Evolutionary conservation across 2,797 vertebrate species (phyloP), one percentile per base, ranked within the genome.

Genomic region (Lateolabrax maculatus): DNA sequence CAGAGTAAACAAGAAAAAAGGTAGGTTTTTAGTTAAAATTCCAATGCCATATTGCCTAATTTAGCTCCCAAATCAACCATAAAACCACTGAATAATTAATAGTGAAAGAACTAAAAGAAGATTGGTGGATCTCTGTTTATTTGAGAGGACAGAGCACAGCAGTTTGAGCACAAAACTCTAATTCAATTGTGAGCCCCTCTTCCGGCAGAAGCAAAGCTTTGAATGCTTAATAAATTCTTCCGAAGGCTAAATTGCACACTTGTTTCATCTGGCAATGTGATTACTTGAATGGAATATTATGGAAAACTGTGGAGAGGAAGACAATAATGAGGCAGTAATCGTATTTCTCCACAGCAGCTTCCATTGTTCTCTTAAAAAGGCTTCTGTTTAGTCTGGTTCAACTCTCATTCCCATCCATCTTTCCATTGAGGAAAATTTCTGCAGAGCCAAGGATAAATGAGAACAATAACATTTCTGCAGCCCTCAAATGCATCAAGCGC

Each of bases 291-390:
- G 76, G 81, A 89, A 94, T 89, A 92, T 84, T 89, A 82, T 71
- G 79, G 77, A 89, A 91, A 91, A 90, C 62, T 71, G 85, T 77
- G 75, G 77, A 66, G 86, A 83, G 83, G 77, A 86, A 87, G 86
- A 92, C 89, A 92, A 90, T 90, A 86, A 90, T 87, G 79, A 89
- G 89, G 83, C 75, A 81, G 88, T 92, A 93, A 93, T 93, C 88
- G 87, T 69, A 91, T 94, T 92, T 90, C 89, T 87, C 84, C 78
- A 87, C 90, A 87, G 88, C 89, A 88, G 89, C 89, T 83, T 84
- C 85, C 83, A 93, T 94, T 94, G 90, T 94, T 86, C 89, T 81
- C 69, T 60, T 63, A 70, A 89, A 85, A 87, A 79, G 83, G 65
- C 87, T 79, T 92, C 79, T 86, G 92, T 92, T 89, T 92, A 80